phyloP scores from a whole-genome alignment of 2,888 invertebrate genomes.

The Drosophila pseudotalamancana region DNA sequence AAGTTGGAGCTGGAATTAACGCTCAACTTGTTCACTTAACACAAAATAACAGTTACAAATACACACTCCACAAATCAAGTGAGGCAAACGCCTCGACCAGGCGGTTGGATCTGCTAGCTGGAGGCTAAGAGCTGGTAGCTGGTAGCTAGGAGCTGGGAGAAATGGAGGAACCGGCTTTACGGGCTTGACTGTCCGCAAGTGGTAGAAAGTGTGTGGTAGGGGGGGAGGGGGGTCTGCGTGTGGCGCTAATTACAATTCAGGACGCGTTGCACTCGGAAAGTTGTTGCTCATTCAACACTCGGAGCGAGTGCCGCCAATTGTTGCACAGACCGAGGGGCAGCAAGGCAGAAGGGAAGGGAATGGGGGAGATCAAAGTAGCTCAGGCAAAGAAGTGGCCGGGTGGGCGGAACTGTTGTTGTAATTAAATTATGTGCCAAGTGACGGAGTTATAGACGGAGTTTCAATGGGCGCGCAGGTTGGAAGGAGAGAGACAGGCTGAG shows the following conservation, averaged over 20 bases:
- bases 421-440: constrained; percentile 81
- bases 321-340: background rate
- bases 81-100: constrained; percentile 36
- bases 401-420: constrained; percentile 70
- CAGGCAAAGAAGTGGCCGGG: constrained; percentile 4
- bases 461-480: background rate
- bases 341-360: background rate
- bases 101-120: constrained; percentile 12
- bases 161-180: background rate
- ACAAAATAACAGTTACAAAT: constrained; percentile 78
- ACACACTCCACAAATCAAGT: constrained; percentile 73
- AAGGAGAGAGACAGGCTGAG: background rate
- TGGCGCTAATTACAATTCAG: constrained; percentile 79
- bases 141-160: background rate
- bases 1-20: background rate
- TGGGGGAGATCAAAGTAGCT: constrained; percentile 59
- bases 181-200: constrained; percentile 27
- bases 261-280: constrained; percentile 77
- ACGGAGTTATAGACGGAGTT: constrained; percentile 45
- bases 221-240: background rate
- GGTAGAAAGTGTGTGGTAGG: background rate
- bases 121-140: too few relatives aligned
- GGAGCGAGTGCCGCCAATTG: constrained; percentile 48
- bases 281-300: constrained; percentile 77
- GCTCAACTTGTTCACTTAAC: constrained; percentile 47